Evolutionary conservation across 2,113 vertebrate genomes (phyloP).

Genomic region (Engystomops pustulosus): DNA sequence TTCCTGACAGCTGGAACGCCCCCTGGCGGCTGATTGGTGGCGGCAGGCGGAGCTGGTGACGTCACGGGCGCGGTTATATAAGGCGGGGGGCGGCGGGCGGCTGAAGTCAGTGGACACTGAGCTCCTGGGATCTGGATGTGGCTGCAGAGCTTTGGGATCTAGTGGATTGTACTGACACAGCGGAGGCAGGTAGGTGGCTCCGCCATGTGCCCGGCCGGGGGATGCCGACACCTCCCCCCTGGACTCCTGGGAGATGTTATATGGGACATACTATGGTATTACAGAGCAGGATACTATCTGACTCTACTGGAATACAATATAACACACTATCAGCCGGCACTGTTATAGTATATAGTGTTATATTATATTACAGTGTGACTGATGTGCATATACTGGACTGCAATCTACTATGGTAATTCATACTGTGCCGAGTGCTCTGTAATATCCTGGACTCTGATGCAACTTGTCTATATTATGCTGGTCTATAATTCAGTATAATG

Average conservation of each 20-base stretch:
- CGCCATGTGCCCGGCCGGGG: no score
- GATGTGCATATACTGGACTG: no score
- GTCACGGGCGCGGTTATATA: conserved; percentile 51
- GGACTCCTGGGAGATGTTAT: no score
- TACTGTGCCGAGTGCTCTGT: no score
- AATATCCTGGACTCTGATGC: not conserved
- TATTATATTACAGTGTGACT: not conserved
- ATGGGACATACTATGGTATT: not conserved
- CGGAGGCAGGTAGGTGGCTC: not conserved
- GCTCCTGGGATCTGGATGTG: not conserved
- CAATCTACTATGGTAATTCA: no score
- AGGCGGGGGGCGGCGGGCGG: not conserved
- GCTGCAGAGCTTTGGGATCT: not conserved
- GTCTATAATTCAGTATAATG: not conserved
- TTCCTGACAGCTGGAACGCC: conserved; percentile 32
- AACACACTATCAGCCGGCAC: not conserved
- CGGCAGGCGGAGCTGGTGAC: not conserved
- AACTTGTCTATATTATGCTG: not conserved
- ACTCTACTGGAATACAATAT: no score
- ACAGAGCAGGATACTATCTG: no score
- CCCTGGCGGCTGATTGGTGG: conserved; percentile 5
- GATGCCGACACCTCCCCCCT: no score
- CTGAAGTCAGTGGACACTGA: not conserved
- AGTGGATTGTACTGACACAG: conserved; percentile 27
- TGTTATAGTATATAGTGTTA: not conserved